These are phyloP conservation scores for Chaetura pelagica DNA, from an alignment of 2,113 vertebrate genomes.

Conservation along the genomic window DNA sequence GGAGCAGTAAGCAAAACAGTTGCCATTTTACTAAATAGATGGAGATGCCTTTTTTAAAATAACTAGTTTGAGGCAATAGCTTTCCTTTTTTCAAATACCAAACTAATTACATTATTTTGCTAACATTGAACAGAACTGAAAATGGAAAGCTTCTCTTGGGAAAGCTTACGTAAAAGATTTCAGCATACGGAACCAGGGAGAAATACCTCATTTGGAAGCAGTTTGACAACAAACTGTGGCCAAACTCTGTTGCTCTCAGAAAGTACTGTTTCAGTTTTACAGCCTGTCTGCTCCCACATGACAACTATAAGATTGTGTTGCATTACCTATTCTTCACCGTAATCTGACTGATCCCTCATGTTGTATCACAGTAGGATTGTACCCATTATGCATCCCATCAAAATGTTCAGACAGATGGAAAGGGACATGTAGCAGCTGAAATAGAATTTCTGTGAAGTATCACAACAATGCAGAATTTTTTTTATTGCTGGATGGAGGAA, in stretches of 20 bases:
- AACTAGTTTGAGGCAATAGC: not conserved
- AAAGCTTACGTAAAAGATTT: not conserved
- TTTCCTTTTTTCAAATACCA: not conserved
- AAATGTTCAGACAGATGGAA: not conserved
- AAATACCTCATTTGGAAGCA: slow-evolving; percentile 1
- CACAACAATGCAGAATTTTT: not conserved
- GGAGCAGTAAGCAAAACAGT: not conserved
- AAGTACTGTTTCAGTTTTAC: not conserved
- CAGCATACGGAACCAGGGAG: not conserved
- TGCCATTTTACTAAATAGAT: not conserved
- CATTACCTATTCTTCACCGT: not conserved
- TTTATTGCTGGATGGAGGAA: not conserved
- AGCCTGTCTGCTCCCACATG: not conserved
- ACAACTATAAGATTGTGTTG: not conserved
- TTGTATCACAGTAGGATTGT: not conserved
- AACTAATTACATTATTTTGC: not conserved
- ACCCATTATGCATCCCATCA: not conserved
- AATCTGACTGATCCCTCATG: not conserved
- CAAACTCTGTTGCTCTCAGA: not conserved
- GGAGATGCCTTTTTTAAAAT: not conserved
- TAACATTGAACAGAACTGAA: not conserved
- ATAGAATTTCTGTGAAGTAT: not conserved
- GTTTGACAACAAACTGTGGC: not conserved
- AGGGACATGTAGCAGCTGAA: not conserved
- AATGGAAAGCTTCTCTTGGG: not conserved